Evolutionary conservation across 2,797 vertebrate species (phyloP).

Genomic region (Staurois parvus): DNA sequence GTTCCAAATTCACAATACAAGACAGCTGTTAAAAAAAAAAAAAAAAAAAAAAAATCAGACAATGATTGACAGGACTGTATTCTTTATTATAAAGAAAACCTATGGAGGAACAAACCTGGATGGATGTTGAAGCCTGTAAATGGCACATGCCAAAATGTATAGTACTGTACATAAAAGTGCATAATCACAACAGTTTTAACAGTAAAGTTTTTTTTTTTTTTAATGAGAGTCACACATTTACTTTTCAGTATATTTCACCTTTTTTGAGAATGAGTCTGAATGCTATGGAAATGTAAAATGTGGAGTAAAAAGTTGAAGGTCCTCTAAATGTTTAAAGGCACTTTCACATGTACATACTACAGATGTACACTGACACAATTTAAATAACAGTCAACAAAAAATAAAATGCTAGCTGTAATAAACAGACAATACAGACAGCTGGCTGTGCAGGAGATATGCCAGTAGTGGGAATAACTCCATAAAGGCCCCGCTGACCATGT

Average conservation of each 20-base stretch:
- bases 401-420: conserved; percentile 74
- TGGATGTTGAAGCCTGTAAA: conserved; percentile 86
- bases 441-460: conserved; percentile 72
- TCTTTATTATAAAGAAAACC: conserved; percentile 98
- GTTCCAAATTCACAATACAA: background rate
- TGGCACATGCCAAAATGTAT: conserved; percentile 97
- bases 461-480: conserved; percentile 28
- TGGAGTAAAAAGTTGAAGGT: conserved; percentile 86
- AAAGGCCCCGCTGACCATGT: conserved; percentile 3
- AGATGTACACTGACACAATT: conserved; percentile 88
- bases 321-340: conserved; percentile 97
- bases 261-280: conserved; percentile 71
- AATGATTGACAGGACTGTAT: conserved; percentile 82
- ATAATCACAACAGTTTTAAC: conserved; percentile 93
- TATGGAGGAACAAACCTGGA: conserved; percentile 83
- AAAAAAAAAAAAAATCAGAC: background rate
- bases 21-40: background rate
- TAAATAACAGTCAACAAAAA: conserved; percentile 84
- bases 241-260: conserved; percentile 70
- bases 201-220: conserved; percentile 77
- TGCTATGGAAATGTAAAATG: conserved; percentile 76
- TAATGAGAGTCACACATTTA: conserved; percentile 71
- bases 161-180: conserved; percentile 98
- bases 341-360: conserved; percentile 97
- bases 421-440: conserved; percentile 77